Base-by-base conservation (phyloP, 2,113 vertebrate genomes). In the Bathybates hornii region DNA sequence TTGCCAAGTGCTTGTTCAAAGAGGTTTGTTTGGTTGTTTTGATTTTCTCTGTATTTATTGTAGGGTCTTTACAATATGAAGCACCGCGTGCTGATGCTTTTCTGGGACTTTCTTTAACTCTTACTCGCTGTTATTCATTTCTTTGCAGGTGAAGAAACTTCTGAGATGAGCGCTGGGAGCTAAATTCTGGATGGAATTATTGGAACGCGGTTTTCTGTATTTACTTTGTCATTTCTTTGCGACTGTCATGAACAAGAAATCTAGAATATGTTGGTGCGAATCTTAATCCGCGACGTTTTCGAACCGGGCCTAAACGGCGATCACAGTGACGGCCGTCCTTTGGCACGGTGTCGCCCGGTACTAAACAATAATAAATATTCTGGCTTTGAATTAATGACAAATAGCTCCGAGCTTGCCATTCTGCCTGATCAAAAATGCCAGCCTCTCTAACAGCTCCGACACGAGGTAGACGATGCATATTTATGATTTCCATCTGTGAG, bases 401-500 rank as follows among this genome's bases (percentile, higher is more conserved):
- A 95, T 83, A 85, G 91, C 91, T 87, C 21, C 8, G 21, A 89
- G 90, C 79, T 32, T 73, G 68, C 84, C n/a, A 24, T 81, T 87
- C 89, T 81, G 87, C 89, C 81, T 93, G 85, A 95, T 95, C 54
- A 92, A 91, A 94, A 91, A 91, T 80, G 80, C 81, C 68, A 80
- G 83, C 83, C 87, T 90, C 54, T 89, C 81, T 80, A 84, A 94
- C 80, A 92, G 85, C 86, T 94, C 92, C 76, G 83, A 95, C 80
- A 89, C 68, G 53, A 92, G 83, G 73, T 82, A 57, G 52, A 80
- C 80, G 38, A 87, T 95, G 88, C 89, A 95, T 96, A 95, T 96
- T 93, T 90, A 96, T 94, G 85, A 90, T 85, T 89, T 89, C 89
- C 90, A 92, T 94, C 93, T 95, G 92, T 21, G 50, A 92, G 79